Conservation (phyloP, 2,888 invertebrate species). For the Matsumyia berberina region DNA sequence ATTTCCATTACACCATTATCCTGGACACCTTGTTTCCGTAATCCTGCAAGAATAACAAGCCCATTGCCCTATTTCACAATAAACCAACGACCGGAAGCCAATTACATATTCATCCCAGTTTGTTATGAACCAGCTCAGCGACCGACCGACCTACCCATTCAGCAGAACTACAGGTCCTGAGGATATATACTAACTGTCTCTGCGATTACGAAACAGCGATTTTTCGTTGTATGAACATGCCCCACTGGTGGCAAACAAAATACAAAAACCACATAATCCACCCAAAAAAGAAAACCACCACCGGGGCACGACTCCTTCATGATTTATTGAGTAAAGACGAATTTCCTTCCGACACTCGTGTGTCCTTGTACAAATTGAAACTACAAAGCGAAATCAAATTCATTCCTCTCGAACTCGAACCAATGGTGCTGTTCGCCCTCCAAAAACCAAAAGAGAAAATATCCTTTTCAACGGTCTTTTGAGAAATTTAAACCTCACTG, state of each 20-base stretch:
- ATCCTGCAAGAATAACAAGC: conserved; percentile 46
- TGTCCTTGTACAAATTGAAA: conserved; percentile 58
- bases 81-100: conserved; percentile 54
- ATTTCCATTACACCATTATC: conserved; percentile 26
- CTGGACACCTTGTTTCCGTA: conserved; percentile 44
- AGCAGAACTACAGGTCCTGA: neutral
- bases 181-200: neutral
- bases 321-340: conserved; percentile 55
- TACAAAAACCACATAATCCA: conserved; percentile 35
- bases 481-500: conserved; percentile 23
- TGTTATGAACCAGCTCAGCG: conserved; percentile 10
- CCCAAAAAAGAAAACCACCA: conserved; percentile 9
- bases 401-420: conserved; percentile 38
- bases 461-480: conserved; percentile 11
- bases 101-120: conserved; percentile 64
- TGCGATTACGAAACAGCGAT: conserved; percentile 32
- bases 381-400: conserved; percentile 57
- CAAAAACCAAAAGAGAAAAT: conserved; percentile 6
- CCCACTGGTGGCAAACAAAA: conserved; percentile 20
- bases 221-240: conserved; percentile 11
- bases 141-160: conserved; percentile 21
- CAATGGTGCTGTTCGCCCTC: conserved; percentile 33
- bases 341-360: conserved; percentile 21
- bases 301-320: conserved; percentile 1
- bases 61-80: conserved; percentile 62